A percentile compares a stretch with the other conserved stretches of the same genome.
Evolutionary conservation across 2,113 vertebrate species (phyloP).

Genomic region (Cryptotis parvus): DNA sequence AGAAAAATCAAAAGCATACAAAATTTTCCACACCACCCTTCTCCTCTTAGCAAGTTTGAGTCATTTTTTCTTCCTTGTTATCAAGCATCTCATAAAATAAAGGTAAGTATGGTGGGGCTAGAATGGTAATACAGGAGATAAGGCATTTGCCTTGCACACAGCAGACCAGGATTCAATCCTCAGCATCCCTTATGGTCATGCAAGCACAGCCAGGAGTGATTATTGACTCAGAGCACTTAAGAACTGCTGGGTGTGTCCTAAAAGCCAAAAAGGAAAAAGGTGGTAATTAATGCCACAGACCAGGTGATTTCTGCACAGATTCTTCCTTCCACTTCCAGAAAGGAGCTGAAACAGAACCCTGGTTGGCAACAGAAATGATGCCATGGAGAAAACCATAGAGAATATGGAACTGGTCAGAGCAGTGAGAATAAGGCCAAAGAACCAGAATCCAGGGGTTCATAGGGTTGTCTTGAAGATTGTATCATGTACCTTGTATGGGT

Average conservation of each 20-base stretch:
- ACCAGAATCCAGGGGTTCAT: neutral
- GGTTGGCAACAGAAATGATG: neutral
- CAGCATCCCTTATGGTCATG: no score
- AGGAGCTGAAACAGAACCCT: neutral
- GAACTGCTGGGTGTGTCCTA: no score
- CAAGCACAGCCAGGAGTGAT: no score
- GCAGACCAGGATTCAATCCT: no score
- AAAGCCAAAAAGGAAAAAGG: no score
- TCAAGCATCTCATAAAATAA: neutral
- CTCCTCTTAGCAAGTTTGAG: neutral
- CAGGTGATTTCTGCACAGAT: neutral
- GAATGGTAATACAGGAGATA: no score
- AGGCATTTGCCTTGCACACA: no score
- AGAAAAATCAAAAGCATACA: neutral
- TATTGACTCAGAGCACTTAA: no score
- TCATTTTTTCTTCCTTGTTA: neutral
- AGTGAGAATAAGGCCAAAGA: neutral
- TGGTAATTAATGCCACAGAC: fast-evolving
- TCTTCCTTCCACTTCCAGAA: neutral
- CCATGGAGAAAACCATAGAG: neutral
- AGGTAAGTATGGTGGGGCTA: no score
- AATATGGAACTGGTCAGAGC: neutral
- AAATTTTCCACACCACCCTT: neutral
- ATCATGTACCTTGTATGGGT: neutral
- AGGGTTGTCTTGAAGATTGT: neutral